Evolutionary conservation across 2,888 invertebrate genomes (phyloP).

Genomic region (Andrena hattorfiana): DNA sequence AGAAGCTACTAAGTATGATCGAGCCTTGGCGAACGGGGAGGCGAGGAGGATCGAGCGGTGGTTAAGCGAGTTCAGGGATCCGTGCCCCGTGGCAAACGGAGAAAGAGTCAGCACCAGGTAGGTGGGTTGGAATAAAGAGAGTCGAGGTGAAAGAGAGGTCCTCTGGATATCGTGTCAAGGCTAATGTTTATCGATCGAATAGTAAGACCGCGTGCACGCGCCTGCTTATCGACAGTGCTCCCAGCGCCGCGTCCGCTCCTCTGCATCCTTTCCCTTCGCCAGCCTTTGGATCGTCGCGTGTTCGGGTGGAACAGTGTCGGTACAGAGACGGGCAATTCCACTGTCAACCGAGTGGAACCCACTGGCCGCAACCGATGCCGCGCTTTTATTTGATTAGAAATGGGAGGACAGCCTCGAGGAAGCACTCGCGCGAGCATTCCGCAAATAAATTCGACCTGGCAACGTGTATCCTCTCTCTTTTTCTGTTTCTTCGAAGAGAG

Average conservation of each 20-base stretch:
- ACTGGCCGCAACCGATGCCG: background rate
- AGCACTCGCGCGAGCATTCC: background rate
- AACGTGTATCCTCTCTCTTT: background rate
- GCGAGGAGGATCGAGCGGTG: background rate
- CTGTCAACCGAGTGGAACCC: slow-evolving; percentile 26
- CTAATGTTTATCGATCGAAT: slow-evolving; percentile 81
- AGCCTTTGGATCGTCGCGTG: background rate
- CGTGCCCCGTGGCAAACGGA: slow-evolving; percentile 10
- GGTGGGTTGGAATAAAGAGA: slow-evolving; percentile 40
- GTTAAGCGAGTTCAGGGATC: background rate
- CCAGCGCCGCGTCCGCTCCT: slow-evolving; percentile 22
- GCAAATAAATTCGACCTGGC: slow-evolving; percentile 18
- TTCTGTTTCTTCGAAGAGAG: background rate
- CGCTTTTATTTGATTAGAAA: background rate
- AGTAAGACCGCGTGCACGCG: slow-evolving; percentile 66
- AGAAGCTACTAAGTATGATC: no score
- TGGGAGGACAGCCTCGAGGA: background rate
- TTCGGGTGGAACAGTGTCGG: slow-evolving; percentile 26
- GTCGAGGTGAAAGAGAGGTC: slow-evolving; percentile 69
- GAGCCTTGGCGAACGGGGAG: no score
- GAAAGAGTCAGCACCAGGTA: slow-evolving; percentile 35
- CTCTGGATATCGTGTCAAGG: slow-evolving; percentile 80
- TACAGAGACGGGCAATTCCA: slow-evolving; percentile 27
- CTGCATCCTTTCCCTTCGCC: slow-evolving; percentile 38
- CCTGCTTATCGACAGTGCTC: slow-evolving; percentile 74